Evolutionary conservation across 1,140 invertebrate genomes (phyloP).

Genomic region (Planococcus citri): DNA sequence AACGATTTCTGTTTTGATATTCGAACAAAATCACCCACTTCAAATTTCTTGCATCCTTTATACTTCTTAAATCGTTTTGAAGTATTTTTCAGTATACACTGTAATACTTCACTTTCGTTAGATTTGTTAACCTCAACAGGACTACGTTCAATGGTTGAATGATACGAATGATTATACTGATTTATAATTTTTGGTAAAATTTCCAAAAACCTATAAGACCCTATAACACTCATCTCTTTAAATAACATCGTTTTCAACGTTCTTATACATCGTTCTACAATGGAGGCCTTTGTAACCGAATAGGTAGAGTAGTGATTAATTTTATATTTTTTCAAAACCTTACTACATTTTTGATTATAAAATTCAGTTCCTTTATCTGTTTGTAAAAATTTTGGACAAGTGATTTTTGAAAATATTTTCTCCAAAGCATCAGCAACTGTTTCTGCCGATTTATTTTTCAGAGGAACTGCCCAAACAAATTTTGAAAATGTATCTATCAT

Average conservation of each 20-base stretch:
- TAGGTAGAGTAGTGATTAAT: slow-evolving; percentile 37
- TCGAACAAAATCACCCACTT: slow-evolving; percentile 24
- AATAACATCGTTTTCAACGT: slow-evolving; percentile 37
- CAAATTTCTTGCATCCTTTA: slow-evolving; percentile 14
- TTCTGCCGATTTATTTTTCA: slow-evolving; percentile 30
- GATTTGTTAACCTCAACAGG: slow-evolving; percentile 32
- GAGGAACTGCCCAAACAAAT: slow-evolving; percentile 27
- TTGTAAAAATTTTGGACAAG: slow-evolving; percentile 34
- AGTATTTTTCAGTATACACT: slow-evolving; percentile 25
- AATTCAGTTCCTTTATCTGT: slow-evolving; percentile 37
- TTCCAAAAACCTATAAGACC: slow-evolving; percentile 28
- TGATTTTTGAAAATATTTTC: slow-evolving; percentile 28
- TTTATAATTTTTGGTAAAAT: no score
- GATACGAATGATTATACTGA: slow-evolving; percentile 35
- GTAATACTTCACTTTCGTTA: not conserved
- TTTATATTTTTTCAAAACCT: slow-evolving; percentile 31
- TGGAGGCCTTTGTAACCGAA: slow-evolving; percentile 35
- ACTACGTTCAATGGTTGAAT: slow-evolving; percentile 35
- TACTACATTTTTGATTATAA: slow-evolving; percentile 32
- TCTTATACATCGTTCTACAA: slow-evolving; percentile 37
- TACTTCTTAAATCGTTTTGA: no score
- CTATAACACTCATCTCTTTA: slow-evolving; percentile 31
- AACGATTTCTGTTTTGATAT: slow-evolving; percentile 25
- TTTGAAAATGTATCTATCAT: slow-evolving; percentile 33
- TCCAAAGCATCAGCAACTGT: slow-evolving; percentile 28